phyloP scores from a whole-genome alignment of 2,888 invertebrate species.

The Apantesis nais region DNA sequence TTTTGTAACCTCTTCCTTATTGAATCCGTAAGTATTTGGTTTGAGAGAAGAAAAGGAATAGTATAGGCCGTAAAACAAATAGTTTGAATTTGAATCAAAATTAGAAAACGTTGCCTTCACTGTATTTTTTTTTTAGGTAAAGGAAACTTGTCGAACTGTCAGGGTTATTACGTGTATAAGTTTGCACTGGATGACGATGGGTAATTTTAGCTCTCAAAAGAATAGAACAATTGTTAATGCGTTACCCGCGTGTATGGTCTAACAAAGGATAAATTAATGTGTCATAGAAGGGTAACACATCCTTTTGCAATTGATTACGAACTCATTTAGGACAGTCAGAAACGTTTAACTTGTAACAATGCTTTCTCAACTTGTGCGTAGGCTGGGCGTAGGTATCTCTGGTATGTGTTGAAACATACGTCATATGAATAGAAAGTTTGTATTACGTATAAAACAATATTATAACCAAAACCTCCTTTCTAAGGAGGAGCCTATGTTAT shows the following conservation, averaged over 20 bases:
- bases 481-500: no score
- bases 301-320: neutral
- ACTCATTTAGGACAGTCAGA: neutral
- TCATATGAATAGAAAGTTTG: no score
- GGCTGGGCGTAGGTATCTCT: no score
- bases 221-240: neutral
- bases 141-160: neutral
- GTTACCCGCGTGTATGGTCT: neutral
- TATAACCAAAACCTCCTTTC: no score
- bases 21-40: no score
- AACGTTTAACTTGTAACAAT: neutral
- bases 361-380: neutral
- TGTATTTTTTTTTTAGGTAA: no score
- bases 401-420: no score
- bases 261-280: slow-evolving; percentile 1
- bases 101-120: neutral
- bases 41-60: no score
- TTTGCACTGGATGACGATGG: neutral
- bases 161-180: neutral
- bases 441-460: no score
- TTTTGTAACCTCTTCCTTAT: no score
- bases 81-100: neutral
- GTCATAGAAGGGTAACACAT: slow-evolving; percentile 2
- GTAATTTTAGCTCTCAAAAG: neutral
- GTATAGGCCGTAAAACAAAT: no score